These are phyloP conservation scores for Limosa lapponica DNA, from an alignment of 2,797 vertebrate genomes.

Conservation along the genomic window DNA sequence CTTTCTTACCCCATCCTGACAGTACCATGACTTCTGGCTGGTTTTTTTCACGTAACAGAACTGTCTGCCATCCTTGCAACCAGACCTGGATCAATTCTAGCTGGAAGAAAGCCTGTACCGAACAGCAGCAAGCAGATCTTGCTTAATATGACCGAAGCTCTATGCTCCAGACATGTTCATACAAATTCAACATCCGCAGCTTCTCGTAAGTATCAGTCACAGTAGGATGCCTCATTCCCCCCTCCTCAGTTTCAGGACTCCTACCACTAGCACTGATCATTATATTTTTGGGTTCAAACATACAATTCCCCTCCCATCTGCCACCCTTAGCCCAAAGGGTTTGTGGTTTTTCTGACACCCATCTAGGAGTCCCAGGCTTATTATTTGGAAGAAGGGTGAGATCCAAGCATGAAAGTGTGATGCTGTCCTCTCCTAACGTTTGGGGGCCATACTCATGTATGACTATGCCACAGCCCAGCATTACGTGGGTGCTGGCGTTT, in stretches of 20 bases:
- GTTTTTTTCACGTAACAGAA: neutral
- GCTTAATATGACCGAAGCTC: neutral
- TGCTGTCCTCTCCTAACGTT: neutral
- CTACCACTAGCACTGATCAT: neutral
- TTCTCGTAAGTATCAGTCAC: neutral
- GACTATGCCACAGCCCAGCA: neutral
- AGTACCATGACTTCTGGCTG: neutral
- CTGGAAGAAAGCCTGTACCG: neutral
- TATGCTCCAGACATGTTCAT: neutral
- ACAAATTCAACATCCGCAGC: neutral
- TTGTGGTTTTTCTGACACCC: neutral
- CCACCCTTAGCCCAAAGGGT: neutral
- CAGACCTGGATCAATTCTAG: neutral
- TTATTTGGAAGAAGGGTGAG: neutral
- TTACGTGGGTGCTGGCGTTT: neutral
- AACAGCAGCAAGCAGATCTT: neutral
- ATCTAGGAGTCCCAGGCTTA: neutral
- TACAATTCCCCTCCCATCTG: neutral
- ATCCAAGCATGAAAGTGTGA: neutral
- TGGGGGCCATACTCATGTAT: accelerated
- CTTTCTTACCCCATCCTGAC: neutral
- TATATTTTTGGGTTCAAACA: neutral
- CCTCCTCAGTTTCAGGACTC: neutral
- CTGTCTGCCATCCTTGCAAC: neutral
- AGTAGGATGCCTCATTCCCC: neutral